A percentile compares a stretch with the other conserved stretches of the same genome.
Evolutionary conservation across 2,888 invertebrate genomes (phyloP).

Genomic region (Cryptocheilus praepositus): DNA sequence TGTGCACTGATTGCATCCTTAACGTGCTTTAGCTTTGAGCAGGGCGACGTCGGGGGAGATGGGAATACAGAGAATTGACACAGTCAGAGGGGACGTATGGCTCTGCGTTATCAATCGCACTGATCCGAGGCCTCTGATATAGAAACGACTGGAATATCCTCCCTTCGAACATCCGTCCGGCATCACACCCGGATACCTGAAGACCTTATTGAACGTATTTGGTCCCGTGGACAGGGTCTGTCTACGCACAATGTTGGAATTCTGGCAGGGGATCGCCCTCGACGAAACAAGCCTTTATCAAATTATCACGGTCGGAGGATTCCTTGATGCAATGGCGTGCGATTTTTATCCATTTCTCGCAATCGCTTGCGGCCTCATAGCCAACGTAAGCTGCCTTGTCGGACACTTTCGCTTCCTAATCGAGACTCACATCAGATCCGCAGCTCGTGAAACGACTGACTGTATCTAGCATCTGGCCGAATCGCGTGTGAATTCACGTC

Average conservation of each 20-base stretch:
- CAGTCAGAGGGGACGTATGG: too few relatives aligned
- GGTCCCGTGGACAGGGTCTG: slow-evolving; percentile 49
- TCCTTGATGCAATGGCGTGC: slow-evolving; percentile 47
- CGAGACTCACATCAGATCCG: too few relatives aligned
- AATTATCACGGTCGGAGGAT: slow-evolving; percentile 61
- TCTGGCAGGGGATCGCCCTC: slow-evolving; percentile 64
- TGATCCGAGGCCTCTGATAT: neutral
- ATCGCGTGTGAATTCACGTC: too few relatives aligned
- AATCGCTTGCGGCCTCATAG: slow-evolving; percentile 66
- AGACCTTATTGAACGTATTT: slow-evolving; percentile 86
- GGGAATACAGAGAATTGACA: too few relatives aligned
- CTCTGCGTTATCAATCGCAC: neutral
- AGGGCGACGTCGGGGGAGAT: too few relatives aligned
- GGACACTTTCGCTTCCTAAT: too few relatives aligned
- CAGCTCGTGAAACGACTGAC: too few relatives aligned
- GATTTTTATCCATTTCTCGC: slow-evolving; percentile 66
- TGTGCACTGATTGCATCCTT: too few relatives aligned
- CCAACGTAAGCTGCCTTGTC: slow-evolving; percentile 57
- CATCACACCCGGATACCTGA: slow-evolving; percentile 86
- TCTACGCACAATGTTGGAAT: slow-evolving; percentile 52
- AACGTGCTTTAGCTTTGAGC: too few relatives aligned
- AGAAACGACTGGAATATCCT: slow-evolving; percentile 81
- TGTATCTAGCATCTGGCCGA: too few relatives aligned
- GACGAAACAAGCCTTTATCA: slow-evolving; percentile 62
- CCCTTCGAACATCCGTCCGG: slow-evolving; percentile 82